Percentiles rank a stretch among this genome's conserved stretches.
Conservation (phyloP, 2,113 vertebrate species). For the Riparia riparia region DNA sequence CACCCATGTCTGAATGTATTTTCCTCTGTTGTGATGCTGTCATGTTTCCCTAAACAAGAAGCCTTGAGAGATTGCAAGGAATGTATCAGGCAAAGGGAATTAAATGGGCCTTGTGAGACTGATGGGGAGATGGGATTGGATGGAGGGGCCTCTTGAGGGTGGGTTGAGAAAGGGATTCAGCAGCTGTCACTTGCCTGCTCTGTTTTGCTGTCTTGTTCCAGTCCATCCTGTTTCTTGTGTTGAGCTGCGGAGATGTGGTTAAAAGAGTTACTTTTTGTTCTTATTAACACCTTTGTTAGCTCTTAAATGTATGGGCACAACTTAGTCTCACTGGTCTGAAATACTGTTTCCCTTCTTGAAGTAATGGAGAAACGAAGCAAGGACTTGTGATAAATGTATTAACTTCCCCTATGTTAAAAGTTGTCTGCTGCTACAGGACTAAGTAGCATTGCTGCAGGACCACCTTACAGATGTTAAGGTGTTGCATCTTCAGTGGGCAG, state of each 20-base stretch:
- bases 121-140: neutral
- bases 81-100: fast-evolving
- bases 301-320: neutral
- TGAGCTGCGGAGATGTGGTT: neutral
- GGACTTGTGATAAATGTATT: neutral
- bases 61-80: neutral
- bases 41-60: fast-evolving
- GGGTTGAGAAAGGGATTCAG: neutral
- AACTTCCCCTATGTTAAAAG: neutral
- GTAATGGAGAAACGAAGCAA: neutral
- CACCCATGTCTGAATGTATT: fast-evolving
- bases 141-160: neutral
- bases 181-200: neutral
- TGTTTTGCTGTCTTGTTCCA: neutral
- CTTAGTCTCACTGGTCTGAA: neutral
- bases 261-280: neutral
- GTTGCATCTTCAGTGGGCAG: fast-evolving
- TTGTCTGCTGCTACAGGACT: neutral
- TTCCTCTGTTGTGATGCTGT: neutral
- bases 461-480: neutral
- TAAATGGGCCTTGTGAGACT: fast-evolving
- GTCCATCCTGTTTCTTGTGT: neutral
- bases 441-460: neutral
- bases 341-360: neutral
- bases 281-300: neutral